A percentile compares a stretch with the other conserved stretches of the same genome.
These are phyloP conservation scores for Eurosta solidaginis DNA, from an alignment of 1,140 invertebrate genomes.

Conservation along the genomic window DNA sequence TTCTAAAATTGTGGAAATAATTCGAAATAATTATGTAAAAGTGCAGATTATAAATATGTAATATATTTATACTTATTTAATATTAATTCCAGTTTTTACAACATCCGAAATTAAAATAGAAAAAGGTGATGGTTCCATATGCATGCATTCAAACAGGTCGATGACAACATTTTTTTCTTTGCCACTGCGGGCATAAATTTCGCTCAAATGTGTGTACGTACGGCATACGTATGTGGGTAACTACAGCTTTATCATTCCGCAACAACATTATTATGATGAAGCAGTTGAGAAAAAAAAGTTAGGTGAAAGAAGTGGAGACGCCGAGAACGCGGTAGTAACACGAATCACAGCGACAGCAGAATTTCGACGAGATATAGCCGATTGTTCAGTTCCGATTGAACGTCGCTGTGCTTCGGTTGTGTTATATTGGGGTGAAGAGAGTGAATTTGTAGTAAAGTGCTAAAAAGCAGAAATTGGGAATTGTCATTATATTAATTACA, in stretches of 20 bases:
- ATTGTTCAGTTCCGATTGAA: conserved; percentile 29
- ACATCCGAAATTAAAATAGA: no score
- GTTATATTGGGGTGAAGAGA: background rate
- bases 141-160: no score
- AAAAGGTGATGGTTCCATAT: no score
- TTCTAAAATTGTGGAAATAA: no score
- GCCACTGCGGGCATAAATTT: no score
- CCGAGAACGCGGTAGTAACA: background rate
- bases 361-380: background rate
- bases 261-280: background rate
- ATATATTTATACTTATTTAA: no score
- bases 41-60: no score
- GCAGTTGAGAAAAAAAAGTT: background rate
- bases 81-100: no score
- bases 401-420: conserved; percentile 9
- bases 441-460: background rate
- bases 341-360: background rate
- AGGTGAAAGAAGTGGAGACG: background rate
- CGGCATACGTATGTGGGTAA: no score
- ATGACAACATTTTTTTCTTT: no score
- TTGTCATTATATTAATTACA: conserved; percentile 35
- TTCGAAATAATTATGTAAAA: no score
- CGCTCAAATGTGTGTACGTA: no score
- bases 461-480: background rate
- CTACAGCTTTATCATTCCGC: background rate